Base-by-base conservation (phyloP, 2,797 vertebrate species). In the Neopelma chrysocephalum region DNA sequence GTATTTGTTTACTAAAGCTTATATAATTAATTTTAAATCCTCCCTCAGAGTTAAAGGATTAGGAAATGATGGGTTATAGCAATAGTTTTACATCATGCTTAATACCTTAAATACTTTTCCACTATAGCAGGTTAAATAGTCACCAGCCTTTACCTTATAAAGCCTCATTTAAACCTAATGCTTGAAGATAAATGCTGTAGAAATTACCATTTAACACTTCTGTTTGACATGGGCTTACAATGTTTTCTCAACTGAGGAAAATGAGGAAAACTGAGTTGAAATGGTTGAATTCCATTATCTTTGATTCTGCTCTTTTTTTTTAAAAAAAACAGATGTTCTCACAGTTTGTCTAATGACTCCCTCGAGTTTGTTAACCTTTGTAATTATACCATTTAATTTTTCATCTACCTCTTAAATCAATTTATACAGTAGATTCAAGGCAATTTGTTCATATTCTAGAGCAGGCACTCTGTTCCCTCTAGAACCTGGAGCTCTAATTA, bases 231-330 rank as follows among this genome's bases (percentile, higher is more conserved):
- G 92, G 75, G 66, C 53, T 94, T 93, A 90, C 23, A 18, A 15
- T 89, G 66, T 96, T 95, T 93, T 80, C 83, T 95, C 81, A 96
- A 2, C 71, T 90, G 78, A 73, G 64, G 45, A 90, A 95, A 96
- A 93, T 79, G 69, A 88, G 45, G 66, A 64, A 94, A 87, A 82
- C 61, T 51, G 60, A 87, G 50, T 25, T 78, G 68, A 95, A 95
- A 92, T 1, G 18, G 42, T 82, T 87, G 88, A 94, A 94, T 93
- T 85, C 71, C 29, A 69, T 92, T 95, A 90, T 72, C 78, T 85
- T 78, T 58, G 57, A 75, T 87, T 85, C 61, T 93, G 68, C 13
- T 87, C 27, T 38, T 82, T 84, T 82, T 84, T 71, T 26, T 11
- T 0, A 12, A 73, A 88, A 13, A 80, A 88, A 95, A 43, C 16